Evolutionary conservation across 2,113 vertebrate genomes (phyloP).

Genomic region (Apistogramma diplotaenia): DNA sequence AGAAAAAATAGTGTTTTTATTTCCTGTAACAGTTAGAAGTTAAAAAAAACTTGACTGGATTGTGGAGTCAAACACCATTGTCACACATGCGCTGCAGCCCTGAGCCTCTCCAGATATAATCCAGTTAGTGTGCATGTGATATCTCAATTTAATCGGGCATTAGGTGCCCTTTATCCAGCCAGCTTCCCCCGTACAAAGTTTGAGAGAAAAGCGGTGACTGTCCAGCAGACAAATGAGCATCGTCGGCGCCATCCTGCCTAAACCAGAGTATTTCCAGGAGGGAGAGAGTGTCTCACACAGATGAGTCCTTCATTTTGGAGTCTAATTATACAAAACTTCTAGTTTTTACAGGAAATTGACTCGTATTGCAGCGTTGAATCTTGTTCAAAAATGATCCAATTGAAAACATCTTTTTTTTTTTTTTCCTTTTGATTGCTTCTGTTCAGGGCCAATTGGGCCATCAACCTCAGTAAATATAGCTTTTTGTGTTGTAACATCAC

Average conservation of each 20-base stretch:
- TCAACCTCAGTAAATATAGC: neutral
- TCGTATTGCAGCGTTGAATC: too few species aligned
- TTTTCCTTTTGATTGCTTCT: neutral
- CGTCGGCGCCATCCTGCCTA: accelerated
- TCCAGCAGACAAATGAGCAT: neutral
- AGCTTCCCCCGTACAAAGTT: neutral
- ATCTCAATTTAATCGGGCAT: accelerated
- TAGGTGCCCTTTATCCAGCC: neutral
- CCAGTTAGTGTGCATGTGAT: neutral
- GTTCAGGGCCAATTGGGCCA: neutral
- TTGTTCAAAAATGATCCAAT: neutral
- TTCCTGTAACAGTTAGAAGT: neutral
- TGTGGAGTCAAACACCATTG: neutral
- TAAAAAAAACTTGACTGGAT: neutral
- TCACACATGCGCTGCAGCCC: neutral
- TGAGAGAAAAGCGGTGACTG: neutral
- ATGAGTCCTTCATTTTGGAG: neutral
- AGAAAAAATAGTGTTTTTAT: neutral
- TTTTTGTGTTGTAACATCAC: neutral
- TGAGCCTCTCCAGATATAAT: neutral
- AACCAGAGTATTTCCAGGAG: neutral
- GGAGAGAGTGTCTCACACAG: neutral
- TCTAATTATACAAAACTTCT: neutral
- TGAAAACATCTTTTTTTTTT: neutral
- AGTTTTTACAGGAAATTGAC: neutral